A percentile compares a stretch with the other conserved stretches of the same genome.
These are phyloP conservation scores for Dolichoris vasculosae DNA, from an alignment of 1,140 invertebrate genomes.

Conservation along the genomic window DNA sequence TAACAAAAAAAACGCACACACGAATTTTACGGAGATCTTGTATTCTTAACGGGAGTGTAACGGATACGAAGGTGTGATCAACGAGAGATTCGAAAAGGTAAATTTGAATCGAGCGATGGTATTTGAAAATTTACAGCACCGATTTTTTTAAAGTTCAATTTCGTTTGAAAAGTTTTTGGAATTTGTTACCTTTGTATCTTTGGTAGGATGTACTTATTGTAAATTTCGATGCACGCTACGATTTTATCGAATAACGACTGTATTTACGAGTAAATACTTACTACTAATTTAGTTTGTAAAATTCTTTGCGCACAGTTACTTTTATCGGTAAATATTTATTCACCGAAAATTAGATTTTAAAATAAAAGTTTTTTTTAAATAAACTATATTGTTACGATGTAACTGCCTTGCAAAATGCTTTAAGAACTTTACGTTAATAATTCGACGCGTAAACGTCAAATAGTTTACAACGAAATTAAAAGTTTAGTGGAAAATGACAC, in stretches of 20 bases:
- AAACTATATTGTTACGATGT: too few relatives aligned
- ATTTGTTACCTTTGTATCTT: too few relatives aligned
- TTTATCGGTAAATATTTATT: too few relatives aligned
- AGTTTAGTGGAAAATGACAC: neutral
- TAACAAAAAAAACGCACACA: slow-evolving; percentile 29
- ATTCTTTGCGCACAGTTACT: too few relatives aligned
- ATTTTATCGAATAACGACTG: too few relatives aligned
- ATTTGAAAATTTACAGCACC: neutral
- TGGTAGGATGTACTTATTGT: neutral
- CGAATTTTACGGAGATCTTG: neutral
- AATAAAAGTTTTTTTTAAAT: too few relatives aligned
- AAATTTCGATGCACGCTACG: too few relatives aligned
- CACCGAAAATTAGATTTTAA: too few relatives aligned
- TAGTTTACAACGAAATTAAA: neutral
- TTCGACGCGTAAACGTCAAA: neutral
- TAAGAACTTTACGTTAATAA: neutral
- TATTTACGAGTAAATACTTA: too few relatives aligned
- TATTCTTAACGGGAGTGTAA: neutral
- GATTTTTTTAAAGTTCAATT: neutral
- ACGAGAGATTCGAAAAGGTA: neutral
- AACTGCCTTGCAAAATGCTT: too few relatives aligned
- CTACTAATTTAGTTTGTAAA: too few relatives aligned
- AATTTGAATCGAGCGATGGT: neutral
- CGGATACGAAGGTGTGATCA: neutral
- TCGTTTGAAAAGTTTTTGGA: neutral